Conservation (phyloP, 2,797 vertebrate genomes). For the Cuniculus paca region DNA sequence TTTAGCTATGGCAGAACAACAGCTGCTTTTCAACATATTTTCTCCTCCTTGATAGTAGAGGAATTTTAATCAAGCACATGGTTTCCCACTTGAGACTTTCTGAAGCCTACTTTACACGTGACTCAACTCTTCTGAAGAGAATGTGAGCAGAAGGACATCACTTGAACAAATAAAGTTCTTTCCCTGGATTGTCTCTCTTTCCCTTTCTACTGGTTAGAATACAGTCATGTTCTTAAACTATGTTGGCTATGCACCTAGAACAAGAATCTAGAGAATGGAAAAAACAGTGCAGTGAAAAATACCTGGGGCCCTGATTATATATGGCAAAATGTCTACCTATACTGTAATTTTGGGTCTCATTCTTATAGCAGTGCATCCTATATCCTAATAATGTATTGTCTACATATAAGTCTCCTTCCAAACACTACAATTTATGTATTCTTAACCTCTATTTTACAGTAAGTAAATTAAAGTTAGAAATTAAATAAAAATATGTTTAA, state of each 20-base stretch:
- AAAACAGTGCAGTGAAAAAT: not conserved
- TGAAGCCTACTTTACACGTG: not conserved
- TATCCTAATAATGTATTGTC: not conserved
- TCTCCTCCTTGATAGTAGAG: not conserved
- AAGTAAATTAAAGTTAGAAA: conserved; percentile 25
- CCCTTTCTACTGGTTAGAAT: not conserved
- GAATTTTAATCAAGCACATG: not conserved
- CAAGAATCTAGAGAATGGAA: not conserved
- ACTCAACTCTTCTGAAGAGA: not conserved
- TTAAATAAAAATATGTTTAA: conserved; percentile 37
- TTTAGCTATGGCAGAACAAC: not conserved
- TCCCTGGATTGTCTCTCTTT: not conserved
- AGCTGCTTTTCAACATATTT: not conserved
- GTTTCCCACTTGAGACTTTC: conserved; percentile 17
- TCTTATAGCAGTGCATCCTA: not conserved
- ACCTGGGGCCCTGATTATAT: not conserved
- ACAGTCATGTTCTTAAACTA: not conserved
- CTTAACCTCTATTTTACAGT: conserved; percentile 10
- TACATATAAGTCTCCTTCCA: not conserved
- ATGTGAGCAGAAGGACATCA: not conserved
- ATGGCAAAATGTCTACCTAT: not conserved
- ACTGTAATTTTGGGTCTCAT: not conserved
- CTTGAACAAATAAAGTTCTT: not conserved
- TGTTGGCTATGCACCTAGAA: not conserved
- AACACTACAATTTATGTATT: not conserved